Percentiles rank a stretch among this genome's conserved stretches.
Conservation (phyloP, 2,888 invertebrate species). For the Hymenopus coronatus region DNA sequence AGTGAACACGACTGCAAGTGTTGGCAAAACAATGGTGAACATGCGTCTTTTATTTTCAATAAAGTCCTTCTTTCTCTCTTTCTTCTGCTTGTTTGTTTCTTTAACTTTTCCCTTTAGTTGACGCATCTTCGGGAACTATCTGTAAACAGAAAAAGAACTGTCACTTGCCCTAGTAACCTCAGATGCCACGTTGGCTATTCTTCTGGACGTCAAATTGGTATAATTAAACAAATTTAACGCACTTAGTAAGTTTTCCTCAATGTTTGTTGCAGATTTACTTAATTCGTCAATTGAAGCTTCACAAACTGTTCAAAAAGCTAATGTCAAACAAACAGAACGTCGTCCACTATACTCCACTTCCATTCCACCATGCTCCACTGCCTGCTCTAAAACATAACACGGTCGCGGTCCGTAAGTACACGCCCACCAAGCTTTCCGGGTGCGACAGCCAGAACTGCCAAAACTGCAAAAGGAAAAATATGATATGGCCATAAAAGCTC, state of each 20-base stretch:
- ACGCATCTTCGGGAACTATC: slow-evolving; percentile 57
- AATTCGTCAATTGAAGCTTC: neutral
- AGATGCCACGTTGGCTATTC: neutral
- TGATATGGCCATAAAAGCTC: neutral
- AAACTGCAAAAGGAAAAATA: neutral
- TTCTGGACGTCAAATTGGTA: neutral
- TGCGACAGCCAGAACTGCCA: neutral
- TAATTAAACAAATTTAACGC: neutral
- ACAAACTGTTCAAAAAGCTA: neutral
- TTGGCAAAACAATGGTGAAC: slow-evolving; percentile 75
- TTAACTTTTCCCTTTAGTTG: slow-evolving; percentile 78
- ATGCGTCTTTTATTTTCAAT: slow-evolving; percentile 73
- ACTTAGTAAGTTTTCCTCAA: neutral
- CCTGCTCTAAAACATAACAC: neutral
- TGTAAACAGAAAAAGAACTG: slow-evolving; percentile 15
- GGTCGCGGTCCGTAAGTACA: neutral
- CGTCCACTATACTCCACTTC: neutral
- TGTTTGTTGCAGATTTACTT: neutral
- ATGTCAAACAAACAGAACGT: neutral
- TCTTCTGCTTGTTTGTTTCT: slow-evolving; percentile 79
- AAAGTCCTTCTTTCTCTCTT: slow-evolving; percentile 81
- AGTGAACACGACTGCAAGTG: slow-evolving; percentile 64
- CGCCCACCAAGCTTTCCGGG: neutral
- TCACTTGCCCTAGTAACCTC: neutral
- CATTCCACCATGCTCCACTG: neutral